Evolutionary conservation across 92 coral and sea anemone genomes (phyloP).

Genomic region (Metridium senile): DNA sequence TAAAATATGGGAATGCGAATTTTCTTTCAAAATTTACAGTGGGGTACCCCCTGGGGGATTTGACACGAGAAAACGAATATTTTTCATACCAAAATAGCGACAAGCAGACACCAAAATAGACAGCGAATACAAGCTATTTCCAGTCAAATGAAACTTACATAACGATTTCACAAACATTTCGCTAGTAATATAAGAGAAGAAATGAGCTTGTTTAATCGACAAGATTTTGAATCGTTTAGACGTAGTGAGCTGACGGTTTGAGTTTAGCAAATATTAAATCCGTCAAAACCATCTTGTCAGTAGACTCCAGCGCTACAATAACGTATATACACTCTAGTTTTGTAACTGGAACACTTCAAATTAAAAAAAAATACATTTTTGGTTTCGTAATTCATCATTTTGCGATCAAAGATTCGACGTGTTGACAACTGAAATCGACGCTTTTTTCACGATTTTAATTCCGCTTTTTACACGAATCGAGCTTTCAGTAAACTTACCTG

Average conservation of each 20-base stretch:
- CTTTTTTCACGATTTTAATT: not conserved
- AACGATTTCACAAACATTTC: no score
- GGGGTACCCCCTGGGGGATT: not conserved
- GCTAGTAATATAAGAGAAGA: no score
- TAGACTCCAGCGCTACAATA: no score
- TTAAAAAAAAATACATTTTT: not conserved
- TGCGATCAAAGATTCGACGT: not conserved
- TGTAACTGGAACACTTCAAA: not conserved
- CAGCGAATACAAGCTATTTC: not conserved
- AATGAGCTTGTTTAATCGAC: no score
- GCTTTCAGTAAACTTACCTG: not conserved
- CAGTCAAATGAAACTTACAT: not conserved
- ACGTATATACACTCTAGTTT: no score
- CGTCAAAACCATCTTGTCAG: no score
- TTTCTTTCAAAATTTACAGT: not conserved
- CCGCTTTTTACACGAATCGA: not conserved
- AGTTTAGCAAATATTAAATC: no score
- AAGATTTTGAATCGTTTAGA: no score
- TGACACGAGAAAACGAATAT: not conserved
- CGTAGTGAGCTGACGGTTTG: no score
- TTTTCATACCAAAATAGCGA: not conserved
- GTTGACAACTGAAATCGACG: slow-evolving; percentile 4
- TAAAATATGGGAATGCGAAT: no score
- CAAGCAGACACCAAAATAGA: not conserved
- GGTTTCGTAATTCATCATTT: not conserved